These are phyloP conservation scores for Ctenosaura bakeri DNA, from an alignment of 2,797 vertebrate species.

Conservation along the genomic window DNA sequence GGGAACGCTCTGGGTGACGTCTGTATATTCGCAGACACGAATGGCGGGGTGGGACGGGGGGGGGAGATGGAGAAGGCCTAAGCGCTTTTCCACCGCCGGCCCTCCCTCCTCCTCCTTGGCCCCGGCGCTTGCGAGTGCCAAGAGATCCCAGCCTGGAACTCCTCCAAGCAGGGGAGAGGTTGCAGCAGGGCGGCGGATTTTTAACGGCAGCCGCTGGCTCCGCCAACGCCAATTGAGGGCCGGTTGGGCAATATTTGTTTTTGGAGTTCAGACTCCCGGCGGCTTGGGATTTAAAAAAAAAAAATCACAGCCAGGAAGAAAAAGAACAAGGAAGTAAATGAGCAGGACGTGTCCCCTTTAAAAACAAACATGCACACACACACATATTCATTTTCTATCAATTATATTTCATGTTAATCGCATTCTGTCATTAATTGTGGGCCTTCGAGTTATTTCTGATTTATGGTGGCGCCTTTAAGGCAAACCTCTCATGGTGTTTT, in stretches of 20 bases:
- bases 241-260: slow-evolving; percentile 70
- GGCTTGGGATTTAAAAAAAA: not conserved
- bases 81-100: slow-evolving; percentile 53
- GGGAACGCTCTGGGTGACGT: not conserved
- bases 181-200: slow-evolving; percentile 41
- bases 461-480: no score
- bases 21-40: slow-evolving; percentile 2
- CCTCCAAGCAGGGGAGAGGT: slow-evolving; percentile 79
- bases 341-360: not conserved
- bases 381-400: no score
- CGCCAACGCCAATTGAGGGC: not conserved
- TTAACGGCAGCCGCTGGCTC: not conserved
- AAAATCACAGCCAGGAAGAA: not conserved
- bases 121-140: not conserved
- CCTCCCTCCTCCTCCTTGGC: slow-evolving; percentile 48
- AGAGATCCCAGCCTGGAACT: not conserved
- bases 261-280: slow-evolving; percentile 51
- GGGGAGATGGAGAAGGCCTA: not conserved
- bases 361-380: no score
- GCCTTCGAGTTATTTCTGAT: no score
- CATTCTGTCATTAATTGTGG: no score
- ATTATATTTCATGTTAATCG: no score
- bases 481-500: no score
- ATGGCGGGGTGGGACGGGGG: not conserved
- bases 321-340: not conserved